Evolutionary conservation across 1,140 invertebrate species (phyloP), one percentile per base, ranked within the genome.

Genomic region (Charaxes varanes): DNA sequence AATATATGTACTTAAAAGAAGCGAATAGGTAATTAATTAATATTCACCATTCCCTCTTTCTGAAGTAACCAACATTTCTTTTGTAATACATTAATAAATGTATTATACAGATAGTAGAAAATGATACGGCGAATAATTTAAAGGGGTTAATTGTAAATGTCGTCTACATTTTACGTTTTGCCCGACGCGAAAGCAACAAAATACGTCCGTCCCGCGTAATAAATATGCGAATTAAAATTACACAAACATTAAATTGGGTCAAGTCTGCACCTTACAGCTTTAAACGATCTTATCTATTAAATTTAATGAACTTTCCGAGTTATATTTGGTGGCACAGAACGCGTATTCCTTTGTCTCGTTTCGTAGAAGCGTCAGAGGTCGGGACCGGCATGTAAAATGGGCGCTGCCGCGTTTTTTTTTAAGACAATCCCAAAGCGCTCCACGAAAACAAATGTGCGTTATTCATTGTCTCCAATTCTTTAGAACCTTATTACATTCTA

Each of bases 341-440:
- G 22, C 30, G 43, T 50, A 50, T 53, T 52, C 53, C 45, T 71
- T 71, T 73, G 68, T 74, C 65, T 68, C 55, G 55, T 56, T 74
- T 74, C 70, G 64, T 40, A 57, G 68, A 73, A 78, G 36, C 58
- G 50, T 51, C 51, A 58, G 51, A 62, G 44, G 55, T 57, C 55
- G 52, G 60, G 56, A 30, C 46, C 46, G 55, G 68, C 54, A 71
- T 72, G 59, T 66, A 64, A 73, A 71, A 57, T 58, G 55, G 32
- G 54, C 27, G 41, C 32, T 38, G 48, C 36, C 50, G 41, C 34
- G 38, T 54, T 61, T 60, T 66, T 61, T 31, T 27, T 54, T 38
- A 49, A 44, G 42, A 38, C 48, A 22, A 43, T 38, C 22, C 43
- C 38, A 42, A 38, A 38, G 38, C 42, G 44, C 44, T 46, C 36